Evolutionary conservation across 2,888 invertebrate species (phyloP), one percentile per base, ranked within the genome.

Genomic region (Nasonia oneida): DNA sequence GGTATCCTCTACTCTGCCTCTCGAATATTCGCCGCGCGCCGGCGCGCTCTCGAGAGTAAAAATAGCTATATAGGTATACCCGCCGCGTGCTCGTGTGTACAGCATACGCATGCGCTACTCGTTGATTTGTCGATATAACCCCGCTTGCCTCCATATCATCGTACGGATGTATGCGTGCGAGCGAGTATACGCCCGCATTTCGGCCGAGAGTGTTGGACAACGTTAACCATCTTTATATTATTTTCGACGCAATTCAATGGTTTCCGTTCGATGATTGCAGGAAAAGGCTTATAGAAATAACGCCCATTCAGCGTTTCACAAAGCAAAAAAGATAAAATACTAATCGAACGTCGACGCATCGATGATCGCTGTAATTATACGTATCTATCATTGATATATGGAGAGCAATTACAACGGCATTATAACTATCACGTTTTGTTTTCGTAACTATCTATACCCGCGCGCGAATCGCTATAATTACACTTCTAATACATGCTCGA

Each of bases 71-170:
- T n/a, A 61, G 18, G 2, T n/a, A 61, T 61, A 61, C 57, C 75
- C n/a, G 23, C 42, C 80, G 67, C 29, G 77, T 75, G 39, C 33
- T 75, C 61, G 50, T 4, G 12, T 61, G 33, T 14, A 88, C 67
- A 15, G 23, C 37, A 37, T 50, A 80, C 90, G 89, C 90, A 88
- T 89, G 89, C 89, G 89, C 86, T 29, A 29, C 29, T 80, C 82
- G 79, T 84, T 84, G 70, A 88, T 87, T 89, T 84, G 90, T 91
- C 91, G 90, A 91, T 91, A 91, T 91, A 89, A 88, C 88, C 88
- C 87, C 37, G n/a, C 67, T 23, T 70, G 12, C 80, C 81, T 74
- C 87, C 87, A 0, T 6, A n/a, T 15, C 5, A 73, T 15, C 18
- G 29, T 29, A 23, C 64, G 23, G 23, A 23, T 64, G 23, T 84